These are phyloP conservation scores for Poecilia velifera DNA, from an alignment of 2,797 vertebrate species.

Conservation along the genomic window DNA sequence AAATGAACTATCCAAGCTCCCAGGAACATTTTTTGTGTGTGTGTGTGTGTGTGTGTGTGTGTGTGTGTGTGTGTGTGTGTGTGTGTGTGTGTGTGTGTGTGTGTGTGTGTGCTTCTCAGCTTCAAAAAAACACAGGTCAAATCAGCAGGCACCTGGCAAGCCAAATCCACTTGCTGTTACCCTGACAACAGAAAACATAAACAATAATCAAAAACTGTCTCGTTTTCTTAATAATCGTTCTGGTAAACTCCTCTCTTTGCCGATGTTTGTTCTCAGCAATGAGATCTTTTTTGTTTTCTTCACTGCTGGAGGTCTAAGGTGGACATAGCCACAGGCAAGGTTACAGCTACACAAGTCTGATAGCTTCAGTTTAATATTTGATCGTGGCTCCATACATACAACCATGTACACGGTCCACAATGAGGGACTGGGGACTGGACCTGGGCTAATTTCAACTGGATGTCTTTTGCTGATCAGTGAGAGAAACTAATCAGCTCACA, in stretches of 20 bases:
- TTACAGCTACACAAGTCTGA: conserved; percentile 70
- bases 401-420: conserved; percentile 4
- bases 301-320: conserved; percentile 42
- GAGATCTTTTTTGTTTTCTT: conserved; percentile 17
- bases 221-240: no score
- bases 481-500: not conserved
- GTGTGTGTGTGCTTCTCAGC: conserved; percentile 41
- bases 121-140: conserved; percentile 69
- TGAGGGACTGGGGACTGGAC: not conserved
- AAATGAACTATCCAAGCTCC: conserved; percentile 60
- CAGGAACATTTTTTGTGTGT: conserved; percentile 31
- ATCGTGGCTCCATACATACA: conserved; percentile 36
- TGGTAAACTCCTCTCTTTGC: conserved; percentile 15
- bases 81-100: not conserved
- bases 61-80: no score
- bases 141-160: conserved; percentile 67
- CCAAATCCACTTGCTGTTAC: conserved; percentile 59
- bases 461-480: no score
- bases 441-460: not conserved
- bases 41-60: conserved; percentile 7
- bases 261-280: conserved; percentile 15
- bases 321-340: conserved; percentile 67
- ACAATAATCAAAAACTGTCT: conserved; percentile 50
- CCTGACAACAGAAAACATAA: conserved; percentile 75
- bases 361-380: conserved; percentile 83